A percentile compares a stretch with the other conserved stretches of the same genome.
Conservation (phyloP, 2,113 vertebrate species). For the Merops nubicus region DNA sequence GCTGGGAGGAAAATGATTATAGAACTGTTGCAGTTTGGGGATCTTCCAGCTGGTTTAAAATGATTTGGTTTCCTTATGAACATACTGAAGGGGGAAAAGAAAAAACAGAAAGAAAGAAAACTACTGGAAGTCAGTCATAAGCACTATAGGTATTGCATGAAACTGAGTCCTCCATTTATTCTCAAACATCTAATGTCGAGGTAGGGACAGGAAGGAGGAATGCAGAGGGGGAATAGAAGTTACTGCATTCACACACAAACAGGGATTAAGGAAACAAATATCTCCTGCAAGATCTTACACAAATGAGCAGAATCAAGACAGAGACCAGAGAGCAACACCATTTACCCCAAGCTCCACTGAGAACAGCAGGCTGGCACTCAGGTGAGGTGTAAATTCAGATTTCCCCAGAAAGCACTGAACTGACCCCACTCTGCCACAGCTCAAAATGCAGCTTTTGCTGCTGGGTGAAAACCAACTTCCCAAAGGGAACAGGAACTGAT, state of each 20-base stretch:
- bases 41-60: conserved; percentile 58
- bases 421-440: neutral
- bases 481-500: neutral
- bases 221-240: neutral
- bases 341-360: neutral
- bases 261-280: neutral
- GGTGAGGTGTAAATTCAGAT: neutral
- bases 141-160: neutral
- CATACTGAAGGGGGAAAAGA: neutral
- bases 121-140: neutral
- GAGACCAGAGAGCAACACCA: neutral
- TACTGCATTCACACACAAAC: neutral
- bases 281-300: neutral
- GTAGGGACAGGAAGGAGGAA: neutral
- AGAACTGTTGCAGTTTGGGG: neutral
- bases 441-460: neutral
- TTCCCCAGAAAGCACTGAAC: neutral
- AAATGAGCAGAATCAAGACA: neutral
- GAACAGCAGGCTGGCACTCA: accelerated
- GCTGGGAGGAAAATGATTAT: conserved; percentile 43
- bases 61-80: conserved; percentile 1
- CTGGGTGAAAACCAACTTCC: neutral
- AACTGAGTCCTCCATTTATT: neutral
- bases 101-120: neutral
- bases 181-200: neutral